Evolutionary conservation across 2,113 vertebrate species (phyloP).

Genomic region (Marmota monax): DNA sequence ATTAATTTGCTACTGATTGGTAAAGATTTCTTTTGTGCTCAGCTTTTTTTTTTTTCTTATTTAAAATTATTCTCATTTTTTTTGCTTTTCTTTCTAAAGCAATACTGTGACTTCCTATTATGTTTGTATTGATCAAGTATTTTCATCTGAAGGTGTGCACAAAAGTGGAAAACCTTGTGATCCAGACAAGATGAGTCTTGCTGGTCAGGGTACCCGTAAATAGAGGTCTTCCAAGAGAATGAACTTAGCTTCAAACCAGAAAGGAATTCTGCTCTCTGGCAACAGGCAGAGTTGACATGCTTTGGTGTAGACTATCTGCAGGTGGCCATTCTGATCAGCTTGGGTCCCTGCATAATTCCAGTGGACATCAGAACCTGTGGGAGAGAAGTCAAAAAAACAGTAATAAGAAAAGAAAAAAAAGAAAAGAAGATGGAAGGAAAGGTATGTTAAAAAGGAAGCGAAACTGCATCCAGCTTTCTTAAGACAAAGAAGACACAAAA

Average conservation of each 20-base stretch:
- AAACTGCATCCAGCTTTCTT: not conserved
- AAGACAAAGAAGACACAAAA: not conserved
- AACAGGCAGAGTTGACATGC: rapidly evolving
- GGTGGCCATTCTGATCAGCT: not conserved
- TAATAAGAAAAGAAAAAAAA: not conserved
- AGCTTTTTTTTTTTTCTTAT: not conserved
- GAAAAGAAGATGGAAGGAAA: not conserved
- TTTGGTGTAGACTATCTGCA: not conserved
- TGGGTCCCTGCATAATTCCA: not conserved
- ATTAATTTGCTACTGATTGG: not conserved
- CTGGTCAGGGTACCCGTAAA: not conserved
- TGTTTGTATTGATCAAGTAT: not conserved
- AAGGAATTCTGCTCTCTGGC: not conserved
- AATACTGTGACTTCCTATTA: not conserved
- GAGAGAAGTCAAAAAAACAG: not conserved
- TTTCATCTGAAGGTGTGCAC: not conserved
- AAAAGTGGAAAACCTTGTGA: not conserved
- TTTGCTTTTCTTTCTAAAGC: not conserved
- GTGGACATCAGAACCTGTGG: not conserved
- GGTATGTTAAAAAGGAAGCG: not conserved
- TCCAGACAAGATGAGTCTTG: not conserved
- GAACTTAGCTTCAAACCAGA: not conserved
- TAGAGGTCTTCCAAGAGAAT: not conserved
- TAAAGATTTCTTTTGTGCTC: not conserved
- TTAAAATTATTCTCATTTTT: not conserved